Evolutionary conservation across 2,797 vertebrate species (phyloP).

Genomic region (Acanthurus tractus): DNA sequence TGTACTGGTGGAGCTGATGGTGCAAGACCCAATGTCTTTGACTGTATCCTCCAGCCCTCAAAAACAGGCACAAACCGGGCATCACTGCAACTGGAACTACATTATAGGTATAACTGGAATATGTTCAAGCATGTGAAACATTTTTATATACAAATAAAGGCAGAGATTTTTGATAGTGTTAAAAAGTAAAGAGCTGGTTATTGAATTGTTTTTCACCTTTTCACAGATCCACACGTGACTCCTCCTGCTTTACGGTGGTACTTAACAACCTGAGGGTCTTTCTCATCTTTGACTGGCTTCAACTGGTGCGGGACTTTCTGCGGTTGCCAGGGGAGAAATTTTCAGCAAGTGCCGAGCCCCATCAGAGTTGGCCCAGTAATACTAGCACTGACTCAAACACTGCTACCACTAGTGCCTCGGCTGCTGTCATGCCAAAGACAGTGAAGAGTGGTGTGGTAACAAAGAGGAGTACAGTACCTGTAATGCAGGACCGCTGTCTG

Average conservation of each 20-base stretch:
- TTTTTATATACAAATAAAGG: not conserved
- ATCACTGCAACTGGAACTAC: slow-evolving; percentile 94
- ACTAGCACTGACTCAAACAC: slow-evolving; percentile 65
- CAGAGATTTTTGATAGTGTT: not conserved
- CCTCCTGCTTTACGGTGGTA: slow-evolving; percentile 95
- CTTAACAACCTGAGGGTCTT: slow-evolving; percentile 97
- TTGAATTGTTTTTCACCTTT: not conserved
- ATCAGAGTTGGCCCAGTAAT: slow-evolving; percentile 76
- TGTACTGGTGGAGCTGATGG: slow-evolving; percentile 17
- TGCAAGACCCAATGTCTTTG: slow-evolving; percentile 89
- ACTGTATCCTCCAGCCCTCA: slow-evolving; percentile 95
- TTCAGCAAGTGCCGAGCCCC: not conserved
- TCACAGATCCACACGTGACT: slow-evolving; percentile 92
- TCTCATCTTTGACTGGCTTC: slow-evolving; percentile 97
- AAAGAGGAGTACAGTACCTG: slow-evolving; percentile 92
- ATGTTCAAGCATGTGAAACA: too few species aligned
- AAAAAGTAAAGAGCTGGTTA: not conserved
- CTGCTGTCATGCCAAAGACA: slow-evolving; percentile 89
- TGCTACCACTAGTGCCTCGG: slow-evolving; percentile 8
- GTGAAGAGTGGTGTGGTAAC: slow-evolving; percentile 96
- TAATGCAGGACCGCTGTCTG: slow-evolving; percentile 89
- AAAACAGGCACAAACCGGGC: slow-evolving; percentile 90
- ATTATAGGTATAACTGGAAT: slow-evolving; percentile 89
- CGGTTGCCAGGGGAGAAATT: slow-evolving; percentile 86
- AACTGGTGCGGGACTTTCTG: slow-evolving; percentile 92